These are phyloP conservation scores for Cerastoderma edule DNA, from an alignment of 2,888 invertebrate genomes.

Conservation along the genomic window DNA sequence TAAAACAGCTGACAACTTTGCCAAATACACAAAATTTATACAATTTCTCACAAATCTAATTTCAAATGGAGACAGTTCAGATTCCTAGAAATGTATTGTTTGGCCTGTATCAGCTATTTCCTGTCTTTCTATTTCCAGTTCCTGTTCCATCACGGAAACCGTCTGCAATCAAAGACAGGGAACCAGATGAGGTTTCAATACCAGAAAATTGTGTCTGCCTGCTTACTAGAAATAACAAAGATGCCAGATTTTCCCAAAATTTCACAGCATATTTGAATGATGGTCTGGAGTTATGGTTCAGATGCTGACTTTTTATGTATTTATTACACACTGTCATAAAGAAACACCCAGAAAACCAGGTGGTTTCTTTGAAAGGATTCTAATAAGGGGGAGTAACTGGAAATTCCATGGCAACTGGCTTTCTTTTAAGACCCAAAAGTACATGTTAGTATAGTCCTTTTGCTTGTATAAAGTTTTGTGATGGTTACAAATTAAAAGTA, in stretches of 20 bases:
- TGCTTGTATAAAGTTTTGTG: no score
- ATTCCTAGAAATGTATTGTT: conserved; percentile 1
- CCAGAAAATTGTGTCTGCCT: conserved; percentile 16
- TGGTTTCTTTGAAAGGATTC: background rate
- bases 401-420: no score
- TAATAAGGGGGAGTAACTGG: no score
- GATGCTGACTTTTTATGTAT: conserved; percentile 3
- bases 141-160: conserved; percentile 9
- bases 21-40: background rate
- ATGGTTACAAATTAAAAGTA: no score
- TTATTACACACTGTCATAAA: background rate
- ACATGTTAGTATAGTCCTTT: no score
- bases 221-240: conserved; percentile 3
- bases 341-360: background rate
- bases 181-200: conserved; percentile 4
- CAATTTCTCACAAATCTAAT: conserved; percentile 5
- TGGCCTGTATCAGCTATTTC: background rate
- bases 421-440: no score
- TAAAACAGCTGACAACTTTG: background rate
- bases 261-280: conserved; percentile 13
- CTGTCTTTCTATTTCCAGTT: background rate
- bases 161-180: background rate
- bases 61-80: background rate
- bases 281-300: background rate
- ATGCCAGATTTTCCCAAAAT: conserved; percentile 6